These are phyloP conservation scores for Temnothorax nylanderi DNA, from an alignment of 1,140 invertebrate genomes.

Conservation along the genomic window DNA sequence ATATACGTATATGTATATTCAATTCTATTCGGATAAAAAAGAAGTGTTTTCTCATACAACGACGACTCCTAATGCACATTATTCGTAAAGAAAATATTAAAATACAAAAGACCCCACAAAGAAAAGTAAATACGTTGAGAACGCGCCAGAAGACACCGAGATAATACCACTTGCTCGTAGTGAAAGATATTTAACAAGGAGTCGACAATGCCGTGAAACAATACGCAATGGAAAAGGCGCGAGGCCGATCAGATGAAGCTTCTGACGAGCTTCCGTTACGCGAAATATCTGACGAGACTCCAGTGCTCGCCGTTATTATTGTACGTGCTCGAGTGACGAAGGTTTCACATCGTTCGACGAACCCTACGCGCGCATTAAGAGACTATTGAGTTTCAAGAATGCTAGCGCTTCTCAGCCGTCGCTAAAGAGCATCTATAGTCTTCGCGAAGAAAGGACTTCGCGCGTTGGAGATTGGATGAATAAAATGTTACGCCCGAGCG, in stretches of 20 bases:
- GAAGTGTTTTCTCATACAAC: background rate
- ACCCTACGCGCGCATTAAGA: constrained; percentile 51
- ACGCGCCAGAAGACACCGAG: background rate
- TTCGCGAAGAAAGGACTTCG: constrained; percentile 33
- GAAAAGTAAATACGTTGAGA: background rate
- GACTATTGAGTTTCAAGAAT: constrained; percentile 68
- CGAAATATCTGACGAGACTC: constrained; percentile 22
- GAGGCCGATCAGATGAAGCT: constrained; percentile 24
- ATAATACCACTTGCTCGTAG: background rate
- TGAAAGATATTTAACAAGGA: constrained; percentile 9
- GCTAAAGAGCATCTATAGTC: constrained; percentile 55
- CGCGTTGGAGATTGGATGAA: constrained; percentile 43
- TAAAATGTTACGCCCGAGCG: constrained; percentile 44
- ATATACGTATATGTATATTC: background rate
- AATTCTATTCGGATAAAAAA: background rate
- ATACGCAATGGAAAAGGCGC: constrained; percentile 31
- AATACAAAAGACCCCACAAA: background rate
- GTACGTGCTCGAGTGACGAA: constrained; percentile 39
- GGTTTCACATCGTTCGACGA: constrained; percentile 21
- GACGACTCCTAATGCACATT: background rate
- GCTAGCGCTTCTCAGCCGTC: constrained; percentile 51
- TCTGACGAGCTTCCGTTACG: constrained; percentile 8
- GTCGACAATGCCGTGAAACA: background rate
- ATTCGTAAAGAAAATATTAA: background rate
- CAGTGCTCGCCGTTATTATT: constrained; percentile 49